A percentile compares a stretch with the other conserved stretches of the same genome.
Conservation (phyloP, 2,888 invertebrate species). For the Amphipyra tragopoginis region DNA sequence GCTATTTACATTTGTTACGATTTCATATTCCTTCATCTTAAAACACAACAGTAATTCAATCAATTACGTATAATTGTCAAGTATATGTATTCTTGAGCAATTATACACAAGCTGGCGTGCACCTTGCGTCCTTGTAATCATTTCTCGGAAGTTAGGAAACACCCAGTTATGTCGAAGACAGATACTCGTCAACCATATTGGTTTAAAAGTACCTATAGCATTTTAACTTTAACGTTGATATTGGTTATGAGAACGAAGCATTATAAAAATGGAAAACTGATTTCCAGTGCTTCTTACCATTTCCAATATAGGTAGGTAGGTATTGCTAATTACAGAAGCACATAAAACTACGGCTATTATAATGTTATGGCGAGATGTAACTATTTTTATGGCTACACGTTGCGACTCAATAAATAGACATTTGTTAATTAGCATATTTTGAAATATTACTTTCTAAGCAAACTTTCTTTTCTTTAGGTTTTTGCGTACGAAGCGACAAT, state of each 20-base stretch:
- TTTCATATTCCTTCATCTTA: not conserved
- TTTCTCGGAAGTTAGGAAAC: constrained; percentile 45
- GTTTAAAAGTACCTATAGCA: too few species aligned
- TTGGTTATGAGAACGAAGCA: too few species aligned
- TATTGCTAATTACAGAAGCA: constrained; percentile 13
- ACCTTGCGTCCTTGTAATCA: constrained; percentile 6
- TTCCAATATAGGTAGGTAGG: not conserved
- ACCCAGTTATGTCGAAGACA: not conserved
- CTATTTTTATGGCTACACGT: constrained; percentile 9
- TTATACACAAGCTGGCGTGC: constrained; percentile 2
- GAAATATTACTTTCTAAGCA: constrained; percentile 42
- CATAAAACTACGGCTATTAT: constrained; percentile 25
- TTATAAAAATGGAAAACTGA: too few species aligned
- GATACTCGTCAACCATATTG: not conserved
- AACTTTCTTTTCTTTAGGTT: constrained; percentile 23
- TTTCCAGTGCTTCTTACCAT: not conserved
- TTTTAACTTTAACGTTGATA: too few species aligned
- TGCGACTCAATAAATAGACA: constrained; percentile 9
- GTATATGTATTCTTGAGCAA: constrained; percentile 13
- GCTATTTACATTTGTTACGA: not conserved
- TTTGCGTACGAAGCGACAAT: not conserved
- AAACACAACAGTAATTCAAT: constrained; percentile 3
- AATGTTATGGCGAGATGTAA: constrained; percentile 7
- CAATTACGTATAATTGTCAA: constrained; percentile 10
- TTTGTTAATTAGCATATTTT: constrained; percentile 35